These are phyloP conservation scores for rabbit (Oryctolagus cuniculus) DNA, from an alignment of 2,113 vertebrate species.

Conservation along the genomic window mOryCun1.1 NC_091435.1:173266501-173267000, in stretches of 20 bases:
- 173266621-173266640: neutral
- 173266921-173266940: too few species aligned
- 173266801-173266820: neutral
- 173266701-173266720: neutral
- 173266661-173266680: neutral
- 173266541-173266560: neutral
- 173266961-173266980: too few species aligned
- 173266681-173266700: neutral
- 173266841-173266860: neutral
- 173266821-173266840: neutral
- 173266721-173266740: neutral
- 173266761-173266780: neutral
- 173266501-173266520: slow-evolving; percentile 16
- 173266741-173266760: neutral
- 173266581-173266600: neutral
- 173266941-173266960: too few species aligned
- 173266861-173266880: too few species aligned
- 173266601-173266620: neutral
- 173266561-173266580: neutral
- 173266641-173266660: neutral
- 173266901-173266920: too few species aligned
- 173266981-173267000: too few species aligned
- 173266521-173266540: neutral
- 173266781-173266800: neutral
- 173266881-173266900: too few species aligned